Percentiles rank a stretch among this genome's conserved stretches.
phyloP scores from a whole-genome alignment of 2,113 vertebrate species.

The Bufo gargarizans region DNA sequence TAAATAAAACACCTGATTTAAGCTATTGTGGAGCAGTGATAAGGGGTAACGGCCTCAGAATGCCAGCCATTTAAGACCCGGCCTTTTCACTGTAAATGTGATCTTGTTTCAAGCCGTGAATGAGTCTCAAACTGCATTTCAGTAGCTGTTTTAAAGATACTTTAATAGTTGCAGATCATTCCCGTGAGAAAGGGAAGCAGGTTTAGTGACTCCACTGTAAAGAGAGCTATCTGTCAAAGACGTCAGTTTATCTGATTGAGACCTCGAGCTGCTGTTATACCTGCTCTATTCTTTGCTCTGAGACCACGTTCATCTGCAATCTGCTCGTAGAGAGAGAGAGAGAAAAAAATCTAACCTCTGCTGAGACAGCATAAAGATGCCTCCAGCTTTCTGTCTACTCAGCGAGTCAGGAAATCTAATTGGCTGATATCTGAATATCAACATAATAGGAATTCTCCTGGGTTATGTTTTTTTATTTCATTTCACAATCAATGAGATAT shows the following conservation, averaged over 20 bases:
- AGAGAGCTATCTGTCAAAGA: constrained; percentile 77
- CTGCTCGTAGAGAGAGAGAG: constrained; percentile 63
- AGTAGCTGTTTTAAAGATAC: constrained; percentile 75
- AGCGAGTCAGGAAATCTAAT: constrained; percentile 64
- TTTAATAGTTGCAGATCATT: constrained; percentile 71
- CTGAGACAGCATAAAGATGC: constrained; percentile 64
- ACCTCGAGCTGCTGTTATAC: constrained; percentile 66
- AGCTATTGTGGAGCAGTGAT: constrained; percentile 72
- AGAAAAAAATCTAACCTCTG: constrained; percentile 48
- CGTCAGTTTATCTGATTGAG: constrained; percentile 78
- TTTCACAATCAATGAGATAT: constrained; percentile 59
- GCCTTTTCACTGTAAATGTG: constrained; percentile 77
- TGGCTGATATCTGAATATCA: constrained; percentile 66
- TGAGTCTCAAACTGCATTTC: constrained; percentile 71
- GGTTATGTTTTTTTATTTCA: constrained; percentile 59
- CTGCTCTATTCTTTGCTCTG: constrained; percentile 66
- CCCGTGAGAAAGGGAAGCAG: constrained; percentile 76
- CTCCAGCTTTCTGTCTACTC: constrained; percentile 66
- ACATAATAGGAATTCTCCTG: constrained; percentile 63
- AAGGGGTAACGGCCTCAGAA: constrained; percentile 79
- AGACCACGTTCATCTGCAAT: constrained; percentile 69
- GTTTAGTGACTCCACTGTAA: constrained; percentile 77
- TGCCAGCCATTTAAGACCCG: constrained; percentile 76
- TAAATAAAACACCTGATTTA: constrained; percentile 71
- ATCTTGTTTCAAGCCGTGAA: constrained; percentile 83